A percentile compares a stretch with the other conserved stretches of the same genome.
These are phyloP conservation scores for Pseudonaja textilis DNA, from an alignment of 2,113 vertebrate species.

Conservation along the genomic window DNA sequence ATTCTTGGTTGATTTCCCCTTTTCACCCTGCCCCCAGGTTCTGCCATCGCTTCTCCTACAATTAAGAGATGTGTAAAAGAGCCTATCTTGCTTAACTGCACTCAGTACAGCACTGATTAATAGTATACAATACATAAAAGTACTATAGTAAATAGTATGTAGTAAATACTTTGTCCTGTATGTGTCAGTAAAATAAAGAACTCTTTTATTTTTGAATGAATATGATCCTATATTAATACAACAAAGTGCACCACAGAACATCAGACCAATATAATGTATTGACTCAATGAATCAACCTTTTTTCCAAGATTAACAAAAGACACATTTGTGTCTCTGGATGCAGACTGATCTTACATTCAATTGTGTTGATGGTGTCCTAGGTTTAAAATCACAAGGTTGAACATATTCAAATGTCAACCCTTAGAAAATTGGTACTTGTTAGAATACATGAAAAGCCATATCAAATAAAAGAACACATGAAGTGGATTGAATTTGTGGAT, in stretches of 20 bases:
- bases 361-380: slow-evolving; percentile 14
- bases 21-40: too few species aligned
- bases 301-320: slow-evolving; percentile 35
- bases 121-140: too few species aligned
- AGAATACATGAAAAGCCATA: slow-evolving; percentile 13
- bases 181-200: neutral
- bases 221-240: slow-evolving; percentile 1
- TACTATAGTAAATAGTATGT: neutral
- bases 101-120: neutral
- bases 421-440: neutral
- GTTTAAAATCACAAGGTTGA: slow-evolving; percentile 21
- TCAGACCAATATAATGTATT: neutral
- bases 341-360: neutral
- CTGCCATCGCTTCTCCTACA: too few species aligned
- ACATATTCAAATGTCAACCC: slow-evolving; percentile 23
- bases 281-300: slow-evolving; percentile 24
- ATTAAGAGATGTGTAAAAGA: neutral
- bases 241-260: neutral
- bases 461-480: slow-evolving; percentile 15
- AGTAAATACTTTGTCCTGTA: neutral
- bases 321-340: slow-evolving; percentile 39
- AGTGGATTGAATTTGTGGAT: slow-evolving; percentile 27
- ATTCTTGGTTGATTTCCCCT: too few species aligned
- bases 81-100: neutral
- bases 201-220: neutral